Evolutionary conservation across 2,797 vertebrate species (phyloP), one percentile per base, ranked within the genome.

Genomic region (Orientallactaga sibirica): DNA sequence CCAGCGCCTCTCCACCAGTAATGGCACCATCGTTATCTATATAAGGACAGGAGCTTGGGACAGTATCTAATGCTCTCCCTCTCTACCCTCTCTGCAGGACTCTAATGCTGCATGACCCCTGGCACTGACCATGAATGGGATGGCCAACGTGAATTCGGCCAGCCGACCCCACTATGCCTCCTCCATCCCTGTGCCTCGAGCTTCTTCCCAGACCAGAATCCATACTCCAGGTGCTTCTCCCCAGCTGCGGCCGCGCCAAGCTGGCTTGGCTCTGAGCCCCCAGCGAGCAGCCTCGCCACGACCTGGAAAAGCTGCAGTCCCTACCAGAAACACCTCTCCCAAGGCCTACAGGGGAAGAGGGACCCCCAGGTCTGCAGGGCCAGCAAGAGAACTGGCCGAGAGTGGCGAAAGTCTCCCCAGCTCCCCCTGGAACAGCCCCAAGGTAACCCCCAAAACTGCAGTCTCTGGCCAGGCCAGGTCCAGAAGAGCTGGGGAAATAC

Each of bases 101-200:
- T 2, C 85, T 85, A 19, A 0, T 52, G 37, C 0, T 2, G 16
- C n/a, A 5, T 58, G 58, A 64, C 75, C n/a, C 27, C 41, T 78
- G 70, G 88, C 2, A 0, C 88, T 79, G 90, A 97, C 92, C 96
- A 99, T 99, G 99, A 99, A 99, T 33, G 98, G 98, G 75, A 99
- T 96, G 88, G 98, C 99, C 97, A 98, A 99, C 1, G 92, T 99
- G 90, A 99, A 98, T 96, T 97, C 98, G 0, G 71, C 97, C 9
- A 89, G 98, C 93, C 98, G 98, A 88, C 97, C 97, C 90, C 98
- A 98, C 88, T 97, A 98, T 24, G 84, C 97, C n/a, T 99, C 99
- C 0, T 98, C 99, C 96, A 99, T 99, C 96, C 99, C 99, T 0
- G 98, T 99, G 93, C 98, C 99, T 37, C 98, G 98, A 0, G 71